Evolutionary conservation across 2,888 invertebrate species (phyloP), one percentile per base, ranked within the genome.

Genomic region (Heteromurus nitidus): DNA sequence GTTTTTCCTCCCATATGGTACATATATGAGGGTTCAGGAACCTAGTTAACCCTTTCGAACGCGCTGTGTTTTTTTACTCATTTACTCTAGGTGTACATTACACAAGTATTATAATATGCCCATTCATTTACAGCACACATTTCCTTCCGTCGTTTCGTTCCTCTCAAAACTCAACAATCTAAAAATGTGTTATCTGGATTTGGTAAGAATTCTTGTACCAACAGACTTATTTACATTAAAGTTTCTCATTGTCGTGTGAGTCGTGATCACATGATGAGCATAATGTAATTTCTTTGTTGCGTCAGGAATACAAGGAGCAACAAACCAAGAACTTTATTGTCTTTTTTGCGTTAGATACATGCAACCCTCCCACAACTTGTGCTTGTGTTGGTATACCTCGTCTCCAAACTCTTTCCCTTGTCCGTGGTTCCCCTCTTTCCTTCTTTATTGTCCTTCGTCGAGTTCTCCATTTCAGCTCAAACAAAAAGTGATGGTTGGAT

Each of bases 221-320:
- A 9, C 24, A 67, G n/a, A 28, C 26, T 75, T 75, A 75, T 75
- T 75, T 75, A 67, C 65, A 67, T 75, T 75, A 75, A 42, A 55
- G 18, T 65, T 64, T 74, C 64, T 44, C 75, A 67, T 64, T 58
- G 44, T 55, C 69, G 31, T n/a, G n/a, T n/a, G 20, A 18, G 36
- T 44, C 30, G 28, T 53, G 42, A 64, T 64, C 50, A 3, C n/a
- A n/a, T 50, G 72, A 72, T 65, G 72, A 67, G 44, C 18, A 26
- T 72, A 79, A 70, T 79, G 72, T 70, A 79, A 79, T 79, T 76
- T 76, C 76, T 76, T 76, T 65, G 65, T 70, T 55, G 55, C 24
- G 65, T 16, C 53, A 47, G 24, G 60, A 62, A 36, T 13, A 65
- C 44, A 16, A 55, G 26, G 13, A 50, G 20, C 7, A 24, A 55